phyloP scores from a whole-genome alignment of 1,140 invertebrate species.

The Cepaea nemoralis region DNA sequence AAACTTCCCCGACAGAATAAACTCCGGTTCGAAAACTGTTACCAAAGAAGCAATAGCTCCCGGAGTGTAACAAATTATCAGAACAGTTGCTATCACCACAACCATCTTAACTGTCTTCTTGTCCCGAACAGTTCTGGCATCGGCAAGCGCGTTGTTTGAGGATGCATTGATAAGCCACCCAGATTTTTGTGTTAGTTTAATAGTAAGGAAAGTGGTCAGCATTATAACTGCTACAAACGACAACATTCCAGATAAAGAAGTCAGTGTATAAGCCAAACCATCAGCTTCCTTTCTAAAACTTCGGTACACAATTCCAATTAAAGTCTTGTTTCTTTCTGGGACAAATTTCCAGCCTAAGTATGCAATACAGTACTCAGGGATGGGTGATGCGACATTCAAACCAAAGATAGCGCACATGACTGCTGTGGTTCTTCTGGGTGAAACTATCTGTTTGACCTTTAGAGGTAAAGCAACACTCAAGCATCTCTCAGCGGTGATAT shows the following conservation, averaged over 20 bases:
- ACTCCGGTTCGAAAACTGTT: not conserved
- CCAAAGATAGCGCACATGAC: not conserved
- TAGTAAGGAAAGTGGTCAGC: too few species aligned
- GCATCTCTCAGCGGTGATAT: constrained; percentile 4
- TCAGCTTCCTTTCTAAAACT: too few species aligned
- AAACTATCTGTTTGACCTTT: not conserved
- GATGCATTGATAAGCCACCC: too few species aligned
- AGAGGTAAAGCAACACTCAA: constrained; percentile 9
- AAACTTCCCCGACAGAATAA: not conserved
- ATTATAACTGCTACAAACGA: too few species aligned
- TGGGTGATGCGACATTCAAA: not conserved
- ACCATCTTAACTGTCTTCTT: not conserved
- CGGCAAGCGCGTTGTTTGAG: too few species aligned
- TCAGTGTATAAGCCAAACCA: too few species aligned
- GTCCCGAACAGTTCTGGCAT: too few species aligned
- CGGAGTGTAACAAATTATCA: not conserved
- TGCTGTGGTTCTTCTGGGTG: not conserved
- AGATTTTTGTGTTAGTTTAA: too few species aligned
- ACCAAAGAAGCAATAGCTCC: not conserved
- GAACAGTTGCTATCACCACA: not conserved
- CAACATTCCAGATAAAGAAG: too few species aligned
- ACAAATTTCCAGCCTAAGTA: not conserved
- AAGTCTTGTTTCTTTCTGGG: not conserved
- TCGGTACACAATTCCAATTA: not conserved
- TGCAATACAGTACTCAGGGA: not conserved